phyloP scores from a whole-genome alignment of 2,113 vertebrate species.

The Tylochromis polylepis region DNA sequence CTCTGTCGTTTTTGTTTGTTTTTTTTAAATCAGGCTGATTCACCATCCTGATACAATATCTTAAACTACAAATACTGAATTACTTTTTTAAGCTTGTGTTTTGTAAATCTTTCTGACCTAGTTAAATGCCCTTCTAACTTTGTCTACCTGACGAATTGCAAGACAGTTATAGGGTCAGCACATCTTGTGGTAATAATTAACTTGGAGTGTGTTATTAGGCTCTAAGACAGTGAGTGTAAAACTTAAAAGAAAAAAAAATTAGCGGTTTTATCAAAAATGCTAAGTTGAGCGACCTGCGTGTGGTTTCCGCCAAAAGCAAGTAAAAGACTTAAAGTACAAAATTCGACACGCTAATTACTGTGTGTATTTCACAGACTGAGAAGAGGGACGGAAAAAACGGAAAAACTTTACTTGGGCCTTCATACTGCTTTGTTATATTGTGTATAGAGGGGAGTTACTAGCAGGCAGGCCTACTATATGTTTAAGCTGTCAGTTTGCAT shows the following conservation, averaged over 20 bases:
- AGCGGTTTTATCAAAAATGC: background rate
- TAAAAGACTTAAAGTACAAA: background rate
- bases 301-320: background rate
- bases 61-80: background rate
- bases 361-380: background rate
- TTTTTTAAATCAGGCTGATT: background rate
- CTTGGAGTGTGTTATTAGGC: background rate
- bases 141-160: background rate
- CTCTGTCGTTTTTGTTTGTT: background rate
- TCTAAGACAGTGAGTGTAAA: background rate
- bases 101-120: background rate
- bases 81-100: background rate
- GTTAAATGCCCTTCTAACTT: background rate
- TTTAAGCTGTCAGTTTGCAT: background rate
- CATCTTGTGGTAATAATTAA: background rate
- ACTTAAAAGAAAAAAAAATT: background rate
- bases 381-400: background rate
- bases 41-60: background rate
- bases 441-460: background rate
- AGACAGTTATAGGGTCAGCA: background rate
- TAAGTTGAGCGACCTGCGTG: background rate
- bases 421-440: background rate
- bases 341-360: background rate
- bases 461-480: background rate
- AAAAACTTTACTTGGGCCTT: slow-evolving; percentile 17